phyloP scores from a whole-genome alignment of 1,140 invertebrate genomes.

The Eurosta solidaginis region DNA sequence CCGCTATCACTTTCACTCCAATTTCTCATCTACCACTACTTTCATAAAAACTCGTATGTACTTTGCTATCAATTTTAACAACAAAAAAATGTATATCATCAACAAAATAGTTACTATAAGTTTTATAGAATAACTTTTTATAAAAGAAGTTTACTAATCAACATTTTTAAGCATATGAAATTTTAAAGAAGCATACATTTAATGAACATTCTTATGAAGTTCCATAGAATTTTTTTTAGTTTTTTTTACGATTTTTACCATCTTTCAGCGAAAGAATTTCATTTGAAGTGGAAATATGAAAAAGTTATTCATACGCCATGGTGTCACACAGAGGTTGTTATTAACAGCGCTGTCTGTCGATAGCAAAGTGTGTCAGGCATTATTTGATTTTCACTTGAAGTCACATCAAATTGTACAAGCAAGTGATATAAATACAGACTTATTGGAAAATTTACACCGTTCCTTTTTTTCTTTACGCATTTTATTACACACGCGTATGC shows the following conservation, averaged over 20 bases:
- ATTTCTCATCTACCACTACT: not conserved
- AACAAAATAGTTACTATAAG: not conserved
- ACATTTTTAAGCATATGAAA: slow-evolving; percentile 54
- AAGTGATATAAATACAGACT: too few species aligned
- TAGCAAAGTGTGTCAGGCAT: not conserved
- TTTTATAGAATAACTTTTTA: not conserved
- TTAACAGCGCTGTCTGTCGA: not conserved
- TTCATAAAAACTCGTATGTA: too few species aligned
- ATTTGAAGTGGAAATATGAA: slow-evolving; percentile 47
- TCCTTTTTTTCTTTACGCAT: too few species aligned
- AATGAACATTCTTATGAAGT: too few species aligned
- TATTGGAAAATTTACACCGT: too few species aligned
- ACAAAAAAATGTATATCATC: slow-evolving; percentile 24
- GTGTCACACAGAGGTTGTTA: not conserved
- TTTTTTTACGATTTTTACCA: slow-evolving; percentile 58
- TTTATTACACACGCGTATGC: too few species aligned
- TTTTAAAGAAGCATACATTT: slow-evolving; percentile 43
- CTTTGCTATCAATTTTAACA: not conserved
- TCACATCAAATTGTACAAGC: too few species aligned
- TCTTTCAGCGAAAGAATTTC: slow-evolving; percentile 57
- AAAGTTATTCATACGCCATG: not conserved
- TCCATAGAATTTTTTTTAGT: slow-evolving; percentile 24
- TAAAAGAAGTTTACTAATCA: slow-evolving; percentile 46
- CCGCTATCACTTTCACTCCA: not conserved
- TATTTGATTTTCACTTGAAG: too few species aligned